phyloP scores from a whole-genome alignment of 1,140 invertebrate species.

The Plectrocnemia conspersa region DNA sequence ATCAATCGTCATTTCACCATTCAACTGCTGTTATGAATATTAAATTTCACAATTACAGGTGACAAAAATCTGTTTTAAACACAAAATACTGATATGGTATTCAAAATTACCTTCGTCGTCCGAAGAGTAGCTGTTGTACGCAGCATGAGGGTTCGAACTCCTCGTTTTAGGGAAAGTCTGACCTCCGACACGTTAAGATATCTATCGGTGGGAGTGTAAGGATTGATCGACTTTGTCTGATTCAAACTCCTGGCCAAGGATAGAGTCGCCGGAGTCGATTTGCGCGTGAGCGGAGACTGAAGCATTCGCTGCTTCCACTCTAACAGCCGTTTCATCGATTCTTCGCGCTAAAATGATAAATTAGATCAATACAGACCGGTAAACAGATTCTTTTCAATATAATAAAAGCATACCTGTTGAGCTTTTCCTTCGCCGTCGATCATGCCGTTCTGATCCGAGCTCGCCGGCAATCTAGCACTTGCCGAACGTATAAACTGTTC shows the following conservation, averaged over 20 bases:
- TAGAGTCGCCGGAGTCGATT: conserved; percentile 58
- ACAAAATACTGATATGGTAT: conserved; percentile 1
- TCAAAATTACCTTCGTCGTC: conserved; percentile 75
- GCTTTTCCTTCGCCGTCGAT: conserved; percentile 65
- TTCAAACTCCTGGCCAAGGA: conserved; percentile 51
- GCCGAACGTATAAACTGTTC: conserved; percentile 62
- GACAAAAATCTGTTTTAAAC: too few species aligned
- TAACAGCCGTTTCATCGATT: conserved; percentile 83
- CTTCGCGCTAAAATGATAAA: conserved; percentile 60
- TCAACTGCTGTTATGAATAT: too few species aligned
- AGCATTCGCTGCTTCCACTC: conserved; percentile 93
- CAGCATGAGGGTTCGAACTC: conserved; percentile 48
- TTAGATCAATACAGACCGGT: background rate
- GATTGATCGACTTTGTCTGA: conserved; percentile 42
- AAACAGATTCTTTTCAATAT: conserved; percentile 5
- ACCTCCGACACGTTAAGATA: conserved; percentile 30
- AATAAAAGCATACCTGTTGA: conserved; percentile 44
- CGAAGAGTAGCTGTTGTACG: conserved; percentile 78
- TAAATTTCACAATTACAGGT: too few species aligned
- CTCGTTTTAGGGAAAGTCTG: conserved; percentile 43
- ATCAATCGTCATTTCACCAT: too few species aligned
- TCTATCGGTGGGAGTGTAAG: conserved; percentile 1
- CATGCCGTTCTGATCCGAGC: conserved; percentile 40
- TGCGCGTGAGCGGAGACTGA: conserved; percentile 79
- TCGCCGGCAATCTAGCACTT: conserved; percentile 68